Percentiles rank a stretch among this genome's conserved stretches.
Conservation (phyloP, 2,888 invertebrate genomes). For the Agriopis leucophaearia region DNA sequence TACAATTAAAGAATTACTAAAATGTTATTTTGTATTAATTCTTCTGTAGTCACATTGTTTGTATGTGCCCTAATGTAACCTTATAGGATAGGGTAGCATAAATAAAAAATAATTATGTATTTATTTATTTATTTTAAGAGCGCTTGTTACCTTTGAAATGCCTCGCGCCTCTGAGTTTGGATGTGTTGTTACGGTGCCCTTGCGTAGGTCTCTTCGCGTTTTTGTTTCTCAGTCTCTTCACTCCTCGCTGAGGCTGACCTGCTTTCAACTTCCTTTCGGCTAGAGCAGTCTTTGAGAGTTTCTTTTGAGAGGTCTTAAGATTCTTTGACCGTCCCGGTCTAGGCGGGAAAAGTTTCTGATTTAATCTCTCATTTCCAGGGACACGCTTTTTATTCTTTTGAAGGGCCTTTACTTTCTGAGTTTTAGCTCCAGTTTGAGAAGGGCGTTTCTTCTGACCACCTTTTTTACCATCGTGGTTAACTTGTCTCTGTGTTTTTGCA, state of each 20-base stretch:
- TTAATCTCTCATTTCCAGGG: neutral
- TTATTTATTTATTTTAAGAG: constrained; percentile 32
- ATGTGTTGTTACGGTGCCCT: neutral
- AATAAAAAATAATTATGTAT: constrained; percentile 42
- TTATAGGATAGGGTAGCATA: constrained; percentile 17
- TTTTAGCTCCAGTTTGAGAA: neutral
- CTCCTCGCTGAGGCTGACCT: neutral
- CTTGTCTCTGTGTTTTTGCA: neutral
- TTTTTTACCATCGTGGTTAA: neutral
- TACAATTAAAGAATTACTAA: neutral
- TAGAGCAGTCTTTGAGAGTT: neutral
- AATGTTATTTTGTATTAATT: neutral
- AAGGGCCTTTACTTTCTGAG: neutral
- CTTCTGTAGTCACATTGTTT: too few relatives aligned
- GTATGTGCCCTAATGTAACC: neutral
- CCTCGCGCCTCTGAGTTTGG: constrained; percentile 11
- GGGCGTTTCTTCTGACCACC: neutral
- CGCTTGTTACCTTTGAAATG: constrained; percentile 33
- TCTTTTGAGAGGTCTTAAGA: neutral
- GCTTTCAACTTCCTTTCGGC: too few relatives aligned
- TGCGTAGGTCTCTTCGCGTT: neutral
- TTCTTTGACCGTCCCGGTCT: neutral
- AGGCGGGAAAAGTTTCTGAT: neutral
- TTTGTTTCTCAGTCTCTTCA: constrained; percentile 1
- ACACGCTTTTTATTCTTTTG: neutral